Percentiles rank a stretch among this genome's conserved stretches.
These are phyloP conservation scores for Megaustenia siamemsis DNA, from an alignment of 2,888 invertebrate genomes.

Conservation along the genomic window DNA sequence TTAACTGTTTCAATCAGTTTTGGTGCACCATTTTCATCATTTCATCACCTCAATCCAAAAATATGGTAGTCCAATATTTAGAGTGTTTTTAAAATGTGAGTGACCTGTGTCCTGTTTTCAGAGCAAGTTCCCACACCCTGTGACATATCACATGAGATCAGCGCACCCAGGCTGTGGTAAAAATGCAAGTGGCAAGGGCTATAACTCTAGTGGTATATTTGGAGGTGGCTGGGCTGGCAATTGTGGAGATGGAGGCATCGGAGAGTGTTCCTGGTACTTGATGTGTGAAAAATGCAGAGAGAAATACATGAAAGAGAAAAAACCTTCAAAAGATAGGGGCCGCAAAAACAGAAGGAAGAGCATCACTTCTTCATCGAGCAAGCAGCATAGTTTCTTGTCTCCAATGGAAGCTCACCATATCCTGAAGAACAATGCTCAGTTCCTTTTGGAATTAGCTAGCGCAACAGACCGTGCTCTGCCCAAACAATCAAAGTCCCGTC, in stretches of 20 bases:
- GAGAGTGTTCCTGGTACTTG: conserved; percentile 91
- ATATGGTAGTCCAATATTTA: no score
- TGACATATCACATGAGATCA: conserved; percentile 94
- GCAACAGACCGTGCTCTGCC: conserved; percentile 83
- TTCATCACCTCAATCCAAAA: no score
- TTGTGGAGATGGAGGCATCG: conserved; percentile 91
- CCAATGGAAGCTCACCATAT: conserved; percentile 84
- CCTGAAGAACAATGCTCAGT: conserved; percentile 96
- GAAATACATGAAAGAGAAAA: conserved; percentile 83
- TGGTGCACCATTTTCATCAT: no score
- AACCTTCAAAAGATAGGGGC: conserved; percentile 78
- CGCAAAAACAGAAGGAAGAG: conserved; percentile 72
- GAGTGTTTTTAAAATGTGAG: no score
- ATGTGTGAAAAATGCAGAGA: conserved; percentile 94
- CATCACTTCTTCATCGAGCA: conserved; percentile 62
- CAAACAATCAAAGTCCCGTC: conserved; percentile 65
- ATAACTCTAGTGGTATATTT: conserved; percentile 93
- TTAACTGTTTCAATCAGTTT: no score
- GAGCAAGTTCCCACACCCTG: conserved; percentile 84
- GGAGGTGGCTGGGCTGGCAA: conserved; percentile 93
- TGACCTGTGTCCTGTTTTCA: not conserved
- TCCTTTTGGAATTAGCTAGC: conserved; percentile 92
- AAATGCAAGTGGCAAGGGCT: conserved; percentile 91
- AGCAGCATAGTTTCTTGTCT: conserved; percentile 73
- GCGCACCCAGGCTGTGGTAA: conserved; percentile 94